phyloP scores from a whole-genome alignment of 2,113 vertebrate genomes.

The Lampris megalopsis region DNA sequence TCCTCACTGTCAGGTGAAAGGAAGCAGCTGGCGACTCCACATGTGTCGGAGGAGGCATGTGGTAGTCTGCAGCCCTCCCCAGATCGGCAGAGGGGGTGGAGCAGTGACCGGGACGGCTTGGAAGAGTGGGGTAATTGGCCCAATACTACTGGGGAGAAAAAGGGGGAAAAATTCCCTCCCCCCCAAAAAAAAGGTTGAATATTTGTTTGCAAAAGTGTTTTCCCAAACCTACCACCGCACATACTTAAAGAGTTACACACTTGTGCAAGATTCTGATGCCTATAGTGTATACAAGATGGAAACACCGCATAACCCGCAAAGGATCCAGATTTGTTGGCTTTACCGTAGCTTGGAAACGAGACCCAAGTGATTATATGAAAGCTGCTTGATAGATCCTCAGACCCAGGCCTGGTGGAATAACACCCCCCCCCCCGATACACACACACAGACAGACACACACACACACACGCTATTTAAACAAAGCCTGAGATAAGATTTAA shows the following conservation, averaged over 20 bases:
- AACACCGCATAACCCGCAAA: neutral
- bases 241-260: neutral
- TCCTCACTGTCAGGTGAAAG: too few species aligned
- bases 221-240: constrained; percentile 4
- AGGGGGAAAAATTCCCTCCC: too few species aligned
- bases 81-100: too few species aligned
- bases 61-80: too few species aligned
- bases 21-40: too few species aligned
- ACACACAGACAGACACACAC: too few species aligned
- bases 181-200: too few species aligned
- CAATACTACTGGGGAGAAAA: too few species aligned
- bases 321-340: constrained; percentile 29
- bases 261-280: neutral
- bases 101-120: too few species aligned
- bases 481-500: constrained; percentile 82
- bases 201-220: neutral
- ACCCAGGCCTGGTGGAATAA: constrained; percentile 74
- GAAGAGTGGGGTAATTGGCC: too few species aligned
- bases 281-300: neutral
- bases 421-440: constrained; percentile 51
- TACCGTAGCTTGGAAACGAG: constrained; percentile 43
- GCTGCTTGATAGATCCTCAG: constrained; percentile 62
- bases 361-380: constrained; percentile 59
- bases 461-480: constrained; percentile 77
- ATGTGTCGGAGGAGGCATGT: too few species aligned